Evolutionary conservation across 2,797 vertebrate species (phyloP).

Genomic region (Mormyrus proboscirostris): DNA sequence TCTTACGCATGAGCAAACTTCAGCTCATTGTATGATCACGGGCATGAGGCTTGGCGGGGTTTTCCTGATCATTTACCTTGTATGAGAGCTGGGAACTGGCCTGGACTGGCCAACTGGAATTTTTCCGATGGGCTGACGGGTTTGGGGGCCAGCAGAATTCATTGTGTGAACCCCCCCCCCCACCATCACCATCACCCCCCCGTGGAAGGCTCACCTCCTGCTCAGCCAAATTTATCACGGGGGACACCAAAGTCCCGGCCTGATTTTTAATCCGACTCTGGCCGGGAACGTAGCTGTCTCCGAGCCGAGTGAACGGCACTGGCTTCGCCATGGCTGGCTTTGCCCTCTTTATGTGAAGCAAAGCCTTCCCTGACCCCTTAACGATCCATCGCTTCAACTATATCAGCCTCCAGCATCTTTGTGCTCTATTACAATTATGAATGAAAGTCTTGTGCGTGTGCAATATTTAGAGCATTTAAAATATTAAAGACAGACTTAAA

Average conservation of each 20-base stretch:
- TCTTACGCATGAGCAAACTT: neutral
- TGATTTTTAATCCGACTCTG: neutral
- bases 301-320: neutral
- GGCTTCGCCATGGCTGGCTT: neutral
- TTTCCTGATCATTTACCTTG: neutral
- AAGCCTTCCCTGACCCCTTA: neutral
- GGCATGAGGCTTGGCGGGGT: neutral
- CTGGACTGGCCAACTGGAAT: neutral
- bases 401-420: neutral
- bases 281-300: neutral
- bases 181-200: neutral
- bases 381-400: neutral
- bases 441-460: neutral
- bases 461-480: neutral
- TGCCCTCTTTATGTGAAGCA: neutral
- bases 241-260: neutral
- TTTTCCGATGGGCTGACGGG: neutral
- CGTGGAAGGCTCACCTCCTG: neutral
- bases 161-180: neutral
- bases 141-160: neutral
- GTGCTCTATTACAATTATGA: neutral
- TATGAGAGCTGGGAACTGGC: neutral
- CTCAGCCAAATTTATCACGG: neutral
- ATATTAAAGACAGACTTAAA: slow-evolving; percentile 3
- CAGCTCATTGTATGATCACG: neutral